These are phyloP conservation scores for Eurytoma californica DNA, from an alignment of 2,888 invertebrate genomes.

Conservation along the genomic window DNA sequence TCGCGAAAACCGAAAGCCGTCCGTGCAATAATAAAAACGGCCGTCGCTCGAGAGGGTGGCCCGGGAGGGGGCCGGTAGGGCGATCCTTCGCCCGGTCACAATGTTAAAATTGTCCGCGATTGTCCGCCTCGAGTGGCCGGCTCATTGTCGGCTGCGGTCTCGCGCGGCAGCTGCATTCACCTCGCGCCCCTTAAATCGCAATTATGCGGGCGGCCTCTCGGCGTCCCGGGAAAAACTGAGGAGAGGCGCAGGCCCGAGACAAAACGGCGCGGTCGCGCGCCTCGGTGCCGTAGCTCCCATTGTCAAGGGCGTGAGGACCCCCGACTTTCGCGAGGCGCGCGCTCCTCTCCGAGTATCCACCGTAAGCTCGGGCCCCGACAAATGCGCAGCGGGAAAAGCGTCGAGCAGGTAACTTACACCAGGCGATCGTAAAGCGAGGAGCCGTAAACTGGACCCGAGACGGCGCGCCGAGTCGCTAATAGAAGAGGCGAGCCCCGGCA, in stretches of 20 bases:
- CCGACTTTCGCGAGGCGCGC: slow-evolving; percentile 44
- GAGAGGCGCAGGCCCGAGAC: neutral
- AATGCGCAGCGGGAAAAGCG: slow-evolving; percentile 41
- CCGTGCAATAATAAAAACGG: neutral
- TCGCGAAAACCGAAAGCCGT: neutral
- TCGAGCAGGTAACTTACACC: slow-evolving; percentile 39
- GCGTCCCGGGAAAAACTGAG: neutral
- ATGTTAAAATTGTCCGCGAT: slow-evolving; percentile 71
- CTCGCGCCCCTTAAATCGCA: slow-evolving; percentile 68
- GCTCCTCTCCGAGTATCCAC: no score
- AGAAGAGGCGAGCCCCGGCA: neutral
- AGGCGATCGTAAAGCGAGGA: neutral
- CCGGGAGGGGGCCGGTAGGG: neutral
- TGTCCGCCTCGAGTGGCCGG: slow-evolving; percentile 68
- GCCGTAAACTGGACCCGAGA: slow-evolving; percentile 25
- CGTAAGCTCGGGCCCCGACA: no score
- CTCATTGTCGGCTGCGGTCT: slow-evolving; percentile 57
- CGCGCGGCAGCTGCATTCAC: slow-evolving; percentile 62
- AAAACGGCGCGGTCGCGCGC: slow-evolving; percentile 30
- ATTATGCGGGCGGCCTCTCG: slow-evolving; percentile 64
- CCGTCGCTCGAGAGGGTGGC: neutral
- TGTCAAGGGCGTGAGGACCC: slow-evolving; percentile 64
- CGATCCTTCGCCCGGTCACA: slow-evolving; percentile 21
- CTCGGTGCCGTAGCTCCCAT: slow-evolving; percentile 39
- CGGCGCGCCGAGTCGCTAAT: neutral